phyloP scores from a whole-genome alignment of 2,888 invertebrate genomes.

The Helobdella robusta region DNA sequence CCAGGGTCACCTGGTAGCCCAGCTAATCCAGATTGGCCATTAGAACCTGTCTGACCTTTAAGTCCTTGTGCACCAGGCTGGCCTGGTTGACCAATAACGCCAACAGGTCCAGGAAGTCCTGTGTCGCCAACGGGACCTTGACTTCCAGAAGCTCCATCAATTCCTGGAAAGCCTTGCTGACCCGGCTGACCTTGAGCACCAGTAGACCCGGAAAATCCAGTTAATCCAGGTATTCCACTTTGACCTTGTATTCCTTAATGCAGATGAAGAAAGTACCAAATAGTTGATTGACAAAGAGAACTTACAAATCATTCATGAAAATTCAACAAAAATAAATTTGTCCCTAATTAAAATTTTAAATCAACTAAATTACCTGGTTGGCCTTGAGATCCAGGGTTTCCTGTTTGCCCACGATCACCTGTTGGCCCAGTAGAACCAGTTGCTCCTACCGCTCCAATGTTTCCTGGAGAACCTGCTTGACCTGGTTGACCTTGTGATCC shows the following conservation, averaged over 20 bases:
- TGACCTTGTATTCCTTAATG: no score
- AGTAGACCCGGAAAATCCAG: no score
- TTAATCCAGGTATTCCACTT: no score
- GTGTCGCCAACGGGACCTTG: slow-evolving; percentile 7
- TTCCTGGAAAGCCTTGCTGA: slow-evolving; percentile 7
- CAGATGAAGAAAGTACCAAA: no score
- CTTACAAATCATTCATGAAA: no score
- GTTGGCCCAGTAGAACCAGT: slow-evolving; percentile 24
- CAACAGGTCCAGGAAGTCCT: slow-evolving; percentile 28
- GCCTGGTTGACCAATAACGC: slow-evolving; percentile 26
- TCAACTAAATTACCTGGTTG: no score
- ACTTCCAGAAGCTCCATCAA: neutral
- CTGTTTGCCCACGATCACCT: slow-evolving; percentile 32
- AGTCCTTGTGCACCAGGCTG: slow-evolving; percentile 25
- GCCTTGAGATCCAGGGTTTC: slow-evolving; percentile 14
- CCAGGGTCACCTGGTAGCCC: slow-evolving; percentile 29
- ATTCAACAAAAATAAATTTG: no score
- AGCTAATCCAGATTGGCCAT: no score
- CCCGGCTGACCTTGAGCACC: no score
- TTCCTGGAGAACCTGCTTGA: slow-evolving; percentile 25
- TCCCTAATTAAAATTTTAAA: no score
- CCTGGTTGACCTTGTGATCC: no score
- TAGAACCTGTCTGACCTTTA: slow-evolving; percentile 24
- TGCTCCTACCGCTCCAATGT: slow-evolving; percentile 10
- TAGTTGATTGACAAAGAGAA: no score